These are phyloP conservation scores for Rhynchotus rufescens DNA, from an alignment of 2,797 vertebrate genomes.

Conservation along the genomic window DNA sequence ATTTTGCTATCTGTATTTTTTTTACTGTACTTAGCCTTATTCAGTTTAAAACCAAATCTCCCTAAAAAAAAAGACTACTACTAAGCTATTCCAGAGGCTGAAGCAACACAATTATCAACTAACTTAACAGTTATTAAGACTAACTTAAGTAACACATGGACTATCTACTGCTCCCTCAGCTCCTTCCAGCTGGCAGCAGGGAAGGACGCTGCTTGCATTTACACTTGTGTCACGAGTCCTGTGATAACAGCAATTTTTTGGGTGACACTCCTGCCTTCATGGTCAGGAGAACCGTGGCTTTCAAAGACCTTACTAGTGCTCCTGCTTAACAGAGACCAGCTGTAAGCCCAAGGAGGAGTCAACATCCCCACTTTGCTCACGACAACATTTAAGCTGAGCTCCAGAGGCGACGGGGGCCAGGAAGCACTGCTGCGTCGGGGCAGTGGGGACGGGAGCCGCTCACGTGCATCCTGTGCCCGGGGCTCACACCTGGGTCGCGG, in stretches of 20 bases:
- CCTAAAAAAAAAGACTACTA: background rate
- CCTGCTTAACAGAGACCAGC: background rate
- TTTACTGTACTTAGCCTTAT: background rate
- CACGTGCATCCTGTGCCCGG: accelerated
- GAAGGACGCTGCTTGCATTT: no score
- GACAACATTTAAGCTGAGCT: no score
- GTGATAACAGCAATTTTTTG: background rate
- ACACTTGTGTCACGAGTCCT: background rate
- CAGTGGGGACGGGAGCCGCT: accelerated
- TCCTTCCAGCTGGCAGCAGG: background rate
- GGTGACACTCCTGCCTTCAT: background rate
- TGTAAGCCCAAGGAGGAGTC: background rate
- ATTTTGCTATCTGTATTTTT: background rate
- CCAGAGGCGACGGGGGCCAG: background rate
- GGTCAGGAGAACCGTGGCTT: background rate
- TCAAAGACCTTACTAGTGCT: background rate
- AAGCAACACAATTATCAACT: background rate
- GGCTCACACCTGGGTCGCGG: accelerated
- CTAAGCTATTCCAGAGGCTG: background rate
- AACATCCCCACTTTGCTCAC: background rate
- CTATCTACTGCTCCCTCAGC: background rate
- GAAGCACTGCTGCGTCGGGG: accelerated
- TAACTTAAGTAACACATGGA: background rate
- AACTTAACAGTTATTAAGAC: background rate
- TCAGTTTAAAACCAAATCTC: background rate